A percentile compares a stretch with the other conserved stretches of the same genome.
Conservation (phyloP, 2,113 vertebrate genomes). For the Erythrocercus mccallii region DNA sequence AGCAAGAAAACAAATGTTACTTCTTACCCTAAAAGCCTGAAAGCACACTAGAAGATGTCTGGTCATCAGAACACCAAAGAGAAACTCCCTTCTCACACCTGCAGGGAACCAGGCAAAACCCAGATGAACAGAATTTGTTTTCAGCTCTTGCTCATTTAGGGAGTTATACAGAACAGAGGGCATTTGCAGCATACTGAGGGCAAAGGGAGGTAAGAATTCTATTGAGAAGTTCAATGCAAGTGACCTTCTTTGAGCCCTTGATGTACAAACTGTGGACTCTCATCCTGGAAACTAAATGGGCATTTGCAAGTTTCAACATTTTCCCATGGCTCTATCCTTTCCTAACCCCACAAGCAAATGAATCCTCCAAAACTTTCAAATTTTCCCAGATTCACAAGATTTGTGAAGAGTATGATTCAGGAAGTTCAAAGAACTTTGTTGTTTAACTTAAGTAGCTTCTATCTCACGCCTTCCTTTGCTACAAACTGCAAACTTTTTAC, state of each 20-base stretch:
- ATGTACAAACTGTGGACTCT: background rate
- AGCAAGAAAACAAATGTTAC: background rate
- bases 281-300: background rate
- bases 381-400: background rate
- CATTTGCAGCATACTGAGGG: background rate
- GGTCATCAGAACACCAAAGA: background rate
- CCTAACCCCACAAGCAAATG: background rate
- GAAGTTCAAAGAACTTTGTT: background rate
- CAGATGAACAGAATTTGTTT: background rate
- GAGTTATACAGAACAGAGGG: background rate
- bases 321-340: background rate
- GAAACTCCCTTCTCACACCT: background rate
- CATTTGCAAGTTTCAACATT: background rate
- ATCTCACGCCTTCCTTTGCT: background rate
- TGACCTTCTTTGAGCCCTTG: background rate
- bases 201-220: background rate
- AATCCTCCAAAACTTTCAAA: background rate
- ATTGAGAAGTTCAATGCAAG: background rate
- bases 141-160: background rate
- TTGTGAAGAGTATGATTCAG: background rate
- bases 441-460: background rate
- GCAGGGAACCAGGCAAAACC: background rate
- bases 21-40: background rate
- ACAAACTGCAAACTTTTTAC: background rate
- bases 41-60: background rate